phyloP scores from a whole-genome alignment of 2,888 invertebrate genomes.

The Euproctis similis region DNA sequence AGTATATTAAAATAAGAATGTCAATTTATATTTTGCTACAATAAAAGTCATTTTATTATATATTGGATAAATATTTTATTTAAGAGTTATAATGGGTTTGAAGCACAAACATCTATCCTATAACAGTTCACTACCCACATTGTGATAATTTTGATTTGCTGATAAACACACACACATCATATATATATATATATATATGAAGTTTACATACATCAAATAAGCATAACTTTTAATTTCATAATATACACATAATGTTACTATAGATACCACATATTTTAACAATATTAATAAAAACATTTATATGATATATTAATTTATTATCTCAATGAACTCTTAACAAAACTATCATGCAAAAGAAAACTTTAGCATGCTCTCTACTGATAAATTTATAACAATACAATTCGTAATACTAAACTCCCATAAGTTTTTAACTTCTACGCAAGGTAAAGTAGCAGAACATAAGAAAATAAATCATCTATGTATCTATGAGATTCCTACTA shows the following conservation, averaged over 20 bases:
- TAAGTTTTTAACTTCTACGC: constrained; percentile 40
- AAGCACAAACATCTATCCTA: constrained; percentile 59
- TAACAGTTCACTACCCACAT: constrained; percentile 50
- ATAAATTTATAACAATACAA: constrained; percentile 60
- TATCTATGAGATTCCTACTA: constrained; percentile 41
- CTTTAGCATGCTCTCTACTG: constrained; percentile 51
- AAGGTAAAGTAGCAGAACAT: constrained; percentile 34
- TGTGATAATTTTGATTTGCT: constrained; percentile 48
- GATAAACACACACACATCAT: constrained; percentile 38
- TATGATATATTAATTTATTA: constrained; percentile 54
- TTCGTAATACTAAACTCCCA: constrained; percentile 50
- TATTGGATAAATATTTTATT: constrained; percentile 72
- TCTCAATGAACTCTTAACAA: constrained; percentile 44
- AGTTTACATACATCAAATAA: constrained; percentile 42
- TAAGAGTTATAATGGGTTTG: constrained; percentile 63
- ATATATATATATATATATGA: constrained; percentile 40
- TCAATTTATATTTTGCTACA: constrained; percentile 15
- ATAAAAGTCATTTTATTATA: constrained; percentile 35
- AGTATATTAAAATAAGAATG: neutral
- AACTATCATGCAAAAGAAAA: constrained; percentile 65
- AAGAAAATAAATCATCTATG: constrained; percentile 42
- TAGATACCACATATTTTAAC: constrained; percentile 50
- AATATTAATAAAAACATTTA: constrained; percentile 47
- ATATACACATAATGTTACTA: constrained; percentile 54
- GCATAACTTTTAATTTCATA: constrained; percentile 53